A percentile compares a stretch with the other conserved stretches of the same genome.
Evolutionary conservation across 2,797 vertebrate genomes (phyloP).

Genomic region (Pitangus sulphuratus): DNA sequence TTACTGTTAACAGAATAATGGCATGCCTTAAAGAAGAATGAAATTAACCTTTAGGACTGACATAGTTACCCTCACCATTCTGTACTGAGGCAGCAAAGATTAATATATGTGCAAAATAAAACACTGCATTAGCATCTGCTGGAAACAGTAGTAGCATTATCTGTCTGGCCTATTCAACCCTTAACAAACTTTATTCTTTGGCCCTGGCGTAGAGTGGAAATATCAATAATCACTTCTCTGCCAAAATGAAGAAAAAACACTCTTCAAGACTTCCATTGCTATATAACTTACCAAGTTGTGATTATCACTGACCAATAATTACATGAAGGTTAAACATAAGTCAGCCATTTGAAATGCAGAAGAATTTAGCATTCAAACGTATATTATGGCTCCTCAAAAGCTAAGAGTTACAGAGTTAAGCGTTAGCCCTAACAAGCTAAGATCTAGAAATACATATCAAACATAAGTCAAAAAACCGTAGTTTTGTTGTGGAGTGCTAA

Average conservation of each 20-base stretch:
- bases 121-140: slow-evolving; percentile 22
- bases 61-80: slow-evolving; percentile 39
- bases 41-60: slow-evolving; percentile 61
- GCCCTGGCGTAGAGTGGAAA: neutral
- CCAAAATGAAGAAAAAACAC: neutral
- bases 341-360: neutral
- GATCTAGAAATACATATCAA: neutral
- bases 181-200: slow-evolving; percentile 46
- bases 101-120: slow-evolving; percentile 58
- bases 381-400: neutral
- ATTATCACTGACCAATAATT: neutral
- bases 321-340: neutral
- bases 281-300: neutral
- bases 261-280: neutral
- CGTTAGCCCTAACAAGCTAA: neutral
- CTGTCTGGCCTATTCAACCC: slow-evolving; percentile 45
- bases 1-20: slow-evolving; percentile 69
- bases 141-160: slow-evolving; percentile 61
- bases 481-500: neutral
- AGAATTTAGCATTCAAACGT: neutral
- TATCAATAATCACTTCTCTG: slow-evolving; percentile 20
- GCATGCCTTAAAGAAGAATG: slow-evolving; percentile 61
- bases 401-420: neutral
- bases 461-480: neutral
- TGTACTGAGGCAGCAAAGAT: slow-evolving; percentile 49